Evolutionary conservation across 2,113 vertebrate species (phyloP), one percentile per base, ranked within the genome.

Genomic region (Sterrhoptilus dennistouni): DNA sequence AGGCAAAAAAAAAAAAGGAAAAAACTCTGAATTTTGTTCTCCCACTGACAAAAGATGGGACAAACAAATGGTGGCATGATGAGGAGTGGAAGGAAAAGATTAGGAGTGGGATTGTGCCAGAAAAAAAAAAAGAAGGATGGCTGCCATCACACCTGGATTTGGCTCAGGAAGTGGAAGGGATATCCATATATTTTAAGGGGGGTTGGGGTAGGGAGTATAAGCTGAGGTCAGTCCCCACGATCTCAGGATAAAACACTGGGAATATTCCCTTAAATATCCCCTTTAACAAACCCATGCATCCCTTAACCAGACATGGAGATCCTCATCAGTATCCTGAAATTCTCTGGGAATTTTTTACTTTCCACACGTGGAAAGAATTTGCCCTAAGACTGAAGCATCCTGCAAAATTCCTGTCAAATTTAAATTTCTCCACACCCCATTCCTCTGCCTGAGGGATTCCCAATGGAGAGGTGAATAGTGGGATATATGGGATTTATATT

Each of bases 331-430:
- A 45, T 70, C 49, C 27, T 68, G 6, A 70, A 6, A 42, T 49
- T 38, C 10, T 50, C 23, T 19, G 31, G 15, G 23, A 83, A 45
- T 47, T 4, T 38, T 68, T 53, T 22, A 1, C 60, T 79, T 60
- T 50, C 21, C 2, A 1, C 11, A 1, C 3, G 7, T 18, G n/a
- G 10, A n/a, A n/a, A n/a, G n/a, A n/a, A 5, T 49, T 11, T 23
- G 17, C 3, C 14, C 3, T 9, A 19, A 35, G 22, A 15, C 0
- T 6, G 18, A 44, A 11, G 0, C 2, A 70, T 78, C n/a, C 18
- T 27, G 23, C 8, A 40, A 65, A 49, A 31, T 24, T 40, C 8
- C 15, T 19, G 33, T 7, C 44, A 25, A 36, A 74, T n/a, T 14
- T 14, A 4, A n/a, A 36, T 49, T 12, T 11, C 29, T 76, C 24